Evolutionary conservation across 2,113 vertebrate species (phyloP).

Genomic region (Anoura caudifer): DNA sequence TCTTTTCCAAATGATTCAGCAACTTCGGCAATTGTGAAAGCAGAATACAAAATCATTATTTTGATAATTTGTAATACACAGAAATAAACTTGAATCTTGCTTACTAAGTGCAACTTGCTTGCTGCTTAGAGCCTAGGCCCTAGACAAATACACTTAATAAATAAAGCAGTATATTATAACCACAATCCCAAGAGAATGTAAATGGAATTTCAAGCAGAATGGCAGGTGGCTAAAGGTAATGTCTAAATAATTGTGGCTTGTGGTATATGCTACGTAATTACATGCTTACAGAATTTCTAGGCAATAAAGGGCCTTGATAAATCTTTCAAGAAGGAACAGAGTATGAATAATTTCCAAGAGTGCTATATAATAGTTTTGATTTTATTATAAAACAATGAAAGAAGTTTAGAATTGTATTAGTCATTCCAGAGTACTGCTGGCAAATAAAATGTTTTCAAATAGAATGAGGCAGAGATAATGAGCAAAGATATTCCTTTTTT

Average conservation of each 20-base stretch:
- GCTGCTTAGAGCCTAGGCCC: not conserved
- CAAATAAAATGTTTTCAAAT: not conserved
- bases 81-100: not conserved
- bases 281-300: not conserved
- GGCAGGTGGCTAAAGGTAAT: not conserved
- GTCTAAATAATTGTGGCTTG: not conserved
- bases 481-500: not conserved
- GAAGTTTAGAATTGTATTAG: not conserved
- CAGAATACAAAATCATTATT: constrained; percentile 8
- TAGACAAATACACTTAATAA: not conserved
- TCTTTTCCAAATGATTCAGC: not conserved
- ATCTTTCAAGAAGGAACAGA: not conserved
- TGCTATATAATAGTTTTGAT: not conserved
- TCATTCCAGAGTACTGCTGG: not conserved
- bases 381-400: constrained; percentile 5
- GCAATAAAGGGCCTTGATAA: not conserved
- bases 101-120: not conserved
- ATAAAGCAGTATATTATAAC: not conserved
- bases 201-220: not conserved
- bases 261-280: not conserved
- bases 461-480: not conserved
- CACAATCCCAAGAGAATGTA: not conserved
- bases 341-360: not conserved
- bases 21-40: not conserved
- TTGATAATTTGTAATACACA: not conserved